Evolutionary conservation across 2,797 vertebrate species (phyloP).

Genomic region (Phyllotis vaccarum): DNA sequence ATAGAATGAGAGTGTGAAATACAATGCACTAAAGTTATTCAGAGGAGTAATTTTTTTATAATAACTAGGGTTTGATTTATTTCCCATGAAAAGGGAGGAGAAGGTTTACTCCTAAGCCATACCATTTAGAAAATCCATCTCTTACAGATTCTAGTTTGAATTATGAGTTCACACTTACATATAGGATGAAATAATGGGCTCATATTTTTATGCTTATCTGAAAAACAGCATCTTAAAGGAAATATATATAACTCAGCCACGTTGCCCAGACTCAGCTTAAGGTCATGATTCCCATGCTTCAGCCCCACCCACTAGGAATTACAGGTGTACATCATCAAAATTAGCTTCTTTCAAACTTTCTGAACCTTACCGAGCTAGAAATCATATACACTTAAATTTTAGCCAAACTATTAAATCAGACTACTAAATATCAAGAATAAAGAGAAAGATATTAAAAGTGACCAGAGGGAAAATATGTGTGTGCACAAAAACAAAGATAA

Average conservation of each 20-base stretch:
- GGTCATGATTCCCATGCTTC: background rate
- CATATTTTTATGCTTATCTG: background rate
- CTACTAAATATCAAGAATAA: background rate
- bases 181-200: background rate
- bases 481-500: background rate
- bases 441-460: background rate
- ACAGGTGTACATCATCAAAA: background rate
- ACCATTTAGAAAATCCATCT: background rate
- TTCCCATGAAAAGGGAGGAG: slow-evolving; percentile 1
- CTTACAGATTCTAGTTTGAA: background rate
- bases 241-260: background rate
- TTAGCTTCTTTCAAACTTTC: background rate
- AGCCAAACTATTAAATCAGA: background rate
- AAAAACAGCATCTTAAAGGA: background rate
- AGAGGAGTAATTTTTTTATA: background rate
- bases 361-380: background rate
- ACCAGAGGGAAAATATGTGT: background rate
- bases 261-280: background rate
- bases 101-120: background rate
- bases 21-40: background rate
- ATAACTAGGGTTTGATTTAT: background rate
- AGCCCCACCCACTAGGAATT: background rate
- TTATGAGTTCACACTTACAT: background rate
- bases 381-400: background rate
- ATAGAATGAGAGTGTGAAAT: background rate